phyloP scores from a whole-genome alignment of 53 echinoderm and acorn worm species.

The Holothuria leucospilota region DNA sequence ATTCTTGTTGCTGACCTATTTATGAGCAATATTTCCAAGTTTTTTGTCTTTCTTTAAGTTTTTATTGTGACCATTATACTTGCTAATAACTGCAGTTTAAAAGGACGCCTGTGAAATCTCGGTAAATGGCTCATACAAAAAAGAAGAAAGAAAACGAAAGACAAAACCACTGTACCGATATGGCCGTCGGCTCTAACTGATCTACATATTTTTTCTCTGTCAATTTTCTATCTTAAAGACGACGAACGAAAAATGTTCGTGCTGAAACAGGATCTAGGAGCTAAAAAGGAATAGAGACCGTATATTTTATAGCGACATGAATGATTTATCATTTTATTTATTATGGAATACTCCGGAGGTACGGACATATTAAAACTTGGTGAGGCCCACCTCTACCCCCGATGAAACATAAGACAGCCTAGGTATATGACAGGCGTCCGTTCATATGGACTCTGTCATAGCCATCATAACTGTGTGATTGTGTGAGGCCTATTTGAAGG shows the following conservation, averaged over 20 bases:
- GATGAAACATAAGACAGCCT: constrained; percentile 30
- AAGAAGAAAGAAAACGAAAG: neutral
- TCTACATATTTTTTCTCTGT: constrained; percentile 45
- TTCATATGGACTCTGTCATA: constrained; percentile 48
- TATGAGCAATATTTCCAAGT: neutral
- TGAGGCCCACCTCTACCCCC: constrained; percentile 37
- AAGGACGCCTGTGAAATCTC: constrained; percentile 25
- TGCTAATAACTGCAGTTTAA: constrained; percentile 21
- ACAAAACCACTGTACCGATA: neutral
- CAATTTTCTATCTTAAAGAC: constrained; percentile 40
- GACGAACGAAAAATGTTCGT: constrained; percentile 25
- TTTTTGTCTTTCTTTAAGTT: neutral
- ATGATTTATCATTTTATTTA: constrained; percentile 48
- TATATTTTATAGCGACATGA: constrained; percentile 44
- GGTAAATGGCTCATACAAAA: constrained; percentile 33
- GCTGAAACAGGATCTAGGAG: constrained; percentile 24
- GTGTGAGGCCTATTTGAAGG: constrained; percentile 28
- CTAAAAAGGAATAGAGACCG: constrained; percentile 29
- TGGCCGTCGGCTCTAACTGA: constrained; percentile 35
- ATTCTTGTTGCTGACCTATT: too few relatives aligned
- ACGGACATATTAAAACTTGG: constrained; percentile 48
- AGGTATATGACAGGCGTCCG: constrained; percentile 22
- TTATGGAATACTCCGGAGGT: constrained; percentile 45
- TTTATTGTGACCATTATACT: constrained; percentile 9
- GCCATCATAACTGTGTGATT: constrained; percentile 39